Evolutionary conservation across 2,113 vertebrate species (phyloP), one percentile per base, ranked within the genome.

Genomic region (Heptranchias perlo): DNA sequence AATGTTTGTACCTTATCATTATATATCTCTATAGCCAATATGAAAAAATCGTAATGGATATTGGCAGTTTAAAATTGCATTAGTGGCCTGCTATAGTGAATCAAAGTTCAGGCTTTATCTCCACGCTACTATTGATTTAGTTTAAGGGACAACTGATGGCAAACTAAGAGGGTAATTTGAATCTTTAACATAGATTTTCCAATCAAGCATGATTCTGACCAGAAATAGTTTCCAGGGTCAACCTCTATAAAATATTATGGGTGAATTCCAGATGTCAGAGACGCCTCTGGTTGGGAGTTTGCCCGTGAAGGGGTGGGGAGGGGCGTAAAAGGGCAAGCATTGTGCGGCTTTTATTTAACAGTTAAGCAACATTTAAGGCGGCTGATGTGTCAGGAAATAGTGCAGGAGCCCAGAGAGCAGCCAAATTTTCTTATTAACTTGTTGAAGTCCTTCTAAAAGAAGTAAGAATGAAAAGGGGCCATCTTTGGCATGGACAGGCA

Each of bases 1-100:
- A 95, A 18, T 0, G 97, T 97, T 87, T 96, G 97, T 96, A 91
- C 0, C 65, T 52, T 49, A 49, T 25, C 52, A 65, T 69, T 69
- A 49, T 67, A 73, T 67, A 49, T 52, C 1, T 94, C 23, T 16
- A 25, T 94, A 64, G 14, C 6, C 11, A 64, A 25, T 31, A 31
- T 95, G 44, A 67, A 95, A 31, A 49, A 11, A 49, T 49, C 0
- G 1, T 25, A 4, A 11, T 28, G 35, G 49, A 28, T 44, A 44
- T 47, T 65, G 39, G n/a, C 16, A 65, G 14, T 44, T 93, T 93
- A 62, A 95, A 35, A 52, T 95, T 95, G 18, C 18, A 23, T 93
- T 95, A 11, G 13, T 95, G 16, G 94, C 1, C 13, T 31, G 4
- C 13, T 6, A 52, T 49, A 69, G 14, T 95, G 65, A 69, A 39